Evolutionary conservation across 2,888 invertebrate species (phyloP), one percentile per base, ranked within the genome.

Genomic region (Ptilodon capucinus): DNA sequence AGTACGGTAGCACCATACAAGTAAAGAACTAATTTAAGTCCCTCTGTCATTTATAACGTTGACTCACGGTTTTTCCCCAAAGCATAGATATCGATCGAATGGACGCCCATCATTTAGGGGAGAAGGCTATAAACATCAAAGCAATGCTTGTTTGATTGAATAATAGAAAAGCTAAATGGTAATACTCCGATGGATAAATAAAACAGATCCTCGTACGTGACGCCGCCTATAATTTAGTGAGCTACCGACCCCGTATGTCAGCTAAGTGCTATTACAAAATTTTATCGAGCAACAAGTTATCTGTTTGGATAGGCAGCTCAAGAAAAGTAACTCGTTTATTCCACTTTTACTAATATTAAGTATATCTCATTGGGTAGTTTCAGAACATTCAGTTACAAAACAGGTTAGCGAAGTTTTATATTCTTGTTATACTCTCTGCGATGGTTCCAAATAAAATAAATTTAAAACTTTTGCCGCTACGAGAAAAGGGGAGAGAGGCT

Each of bases 51-150:
- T 57, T 60, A 51, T 56, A 64, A 56, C 58, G 72, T 55, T 74
- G 71, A 81, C 63, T 82, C 78, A 72, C 78, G 85, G 86, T 79
- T 79, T 86, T 86, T 76, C 81, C 86, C 84, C 62, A 48, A 74
- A 73, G 66, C 69, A 54, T 48, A 55, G 49, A 57, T 72, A 85
- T 86, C 74, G 86, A 86, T 81, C 75, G 71, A 43, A 57, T 46
- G 51, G 63, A 57, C 67, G 65, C 66, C 68, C 68, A 79, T 79
- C 66, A 79, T 81, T 80, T 78, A 79, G 76, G 83, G 83, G 74
- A 71, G 73, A 71, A 64, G 64, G 71, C 70, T 74, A 79, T 80
- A 84, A 76, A 78, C 79, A 77, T 74, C 73, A 76, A 72, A 79
- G 71, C 72, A 72, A 71, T 70, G 76, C 74, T 76, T 75, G 73